A percentile compares a stretch with the other conserved stretches of the same genome.
phyloP scores from a whole-genome alignment of 2,888 invertebrate genomes.

The Spatulosminthurus flaviceps region DNA sequence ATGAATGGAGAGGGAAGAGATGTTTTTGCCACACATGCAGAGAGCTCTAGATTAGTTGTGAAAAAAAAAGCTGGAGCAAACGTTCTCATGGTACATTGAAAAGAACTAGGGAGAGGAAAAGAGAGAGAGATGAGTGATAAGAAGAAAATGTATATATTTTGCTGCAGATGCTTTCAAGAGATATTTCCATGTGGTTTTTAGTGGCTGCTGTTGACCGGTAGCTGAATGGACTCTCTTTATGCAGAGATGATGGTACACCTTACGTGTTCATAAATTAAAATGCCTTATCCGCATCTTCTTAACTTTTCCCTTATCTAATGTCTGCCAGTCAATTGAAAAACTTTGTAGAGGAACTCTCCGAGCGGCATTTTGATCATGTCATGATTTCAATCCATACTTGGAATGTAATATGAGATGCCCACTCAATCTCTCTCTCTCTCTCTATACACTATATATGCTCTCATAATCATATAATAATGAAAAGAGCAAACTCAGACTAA shows the following conservation, averaged over 20 bases:
- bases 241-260: conserved; percentile 19
- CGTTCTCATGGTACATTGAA: neutral
- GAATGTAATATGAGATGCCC: conserved; percentile 18
- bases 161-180: conserved; percentile 1
- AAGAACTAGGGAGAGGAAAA: neutral
- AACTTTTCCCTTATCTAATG: conserved; percentile 16
- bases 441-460: neutral
- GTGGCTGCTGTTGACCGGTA: conserved; percentile 15
- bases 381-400: conserved; percentile 22
- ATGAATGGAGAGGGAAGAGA: neutral
- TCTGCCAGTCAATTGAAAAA: conserved; percentile 25
- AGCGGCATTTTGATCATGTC: conserved; percentile 28
- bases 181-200: conserved; percentile 5
- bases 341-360: neutral
- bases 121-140: neutral
- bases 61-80: no score
- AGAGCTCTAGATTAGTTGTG: no score
- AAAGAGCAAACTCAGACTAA: neutral
- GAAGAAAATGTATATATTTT: conserved; percentile 3
- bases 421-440: neutral
- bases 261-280: conserved; percentile 27
- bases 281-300: conserved; percentile 15
- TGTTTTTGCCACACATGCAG: neutral
- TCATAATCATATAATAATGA: neutral
- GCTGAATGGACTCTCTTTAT: conserved; percentile 18